Percentiles rank a stretch among this genome's conserved stretches.
Conservation (phyloP, 2,113 vertebrate genomes). For the Glareola pratincola region DNA sequence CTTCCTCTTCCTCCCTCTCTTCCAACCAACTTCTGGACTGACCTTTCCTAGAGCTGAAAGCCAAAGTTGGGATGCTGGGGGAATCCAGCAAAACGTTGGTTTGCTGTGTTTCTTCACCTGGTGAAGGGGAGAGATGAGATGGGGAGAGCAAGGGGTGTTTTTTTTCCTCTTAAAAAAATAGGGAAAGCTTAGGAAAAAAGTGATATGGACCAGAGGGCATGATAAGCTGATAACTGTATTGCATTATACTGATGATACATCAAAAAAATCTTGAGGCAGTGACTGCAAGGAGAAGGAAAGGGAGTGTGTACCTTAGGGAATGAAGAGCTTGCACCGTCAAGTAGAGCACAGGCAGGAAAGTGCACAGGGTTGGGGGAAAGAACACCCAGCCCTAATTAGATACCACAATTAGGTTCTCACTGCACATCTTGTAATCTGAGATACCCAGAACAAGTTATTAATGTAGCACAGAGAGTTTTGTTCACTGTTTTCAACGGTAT, state of each 20-base stretch:
- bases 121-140: neutral
- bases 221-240: neutral
- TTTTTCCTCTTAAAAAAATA: neutral
- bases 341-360: neutral
- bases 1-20: neutral
- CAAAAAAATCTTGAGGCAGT: neutral
- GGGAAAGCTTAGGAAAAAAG: neutral
- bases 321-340: neutral
- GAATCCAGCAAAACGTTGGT: neutral
- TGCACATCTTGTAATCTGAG: neutral
- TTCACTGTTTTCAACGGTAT: neutral
- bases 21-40: neutral
- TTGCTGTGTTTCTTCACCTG: neutral
- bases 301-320: neutral
- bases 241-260: neutral
- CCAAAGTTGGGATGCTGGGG: neutral
- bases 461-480: neutral
- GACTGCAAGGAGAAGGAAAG: neutral
- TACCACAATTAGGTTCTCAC: neutral
- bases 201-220: neutral
- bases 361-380: neutral
- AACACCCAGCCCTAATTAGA: neutral
- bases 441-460: neutral
- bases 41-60: neutral
- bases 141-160: accelerated